A percentile compares a stretch with the other conserved stretches of the same genome.
Conservation (phyloP, 2,797 vertebrate genomes). For the Pangasius krempfi region DNA sequence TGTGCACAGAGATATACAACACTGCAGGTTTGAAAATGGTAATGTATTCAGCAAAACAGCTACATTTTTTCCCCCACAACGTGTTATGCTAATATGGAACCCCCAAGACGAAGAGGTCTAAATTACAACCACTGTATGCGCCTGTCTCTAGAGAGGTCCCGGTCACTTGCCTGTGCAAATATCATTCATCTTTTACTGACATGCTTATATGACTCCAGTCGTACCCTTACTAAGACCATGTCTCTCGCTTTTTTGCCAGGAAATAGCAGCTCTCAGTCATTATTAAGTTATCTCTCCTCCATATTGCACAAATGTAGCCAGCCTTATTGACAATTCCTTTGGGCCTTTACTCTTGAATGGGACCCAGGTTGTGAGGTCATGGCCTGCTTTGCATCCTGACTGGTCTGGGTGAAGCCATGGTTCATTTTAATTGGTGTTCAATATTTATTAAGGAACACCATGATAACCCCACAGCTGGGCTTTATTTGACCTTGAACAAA, state of each 20-base stretch:
- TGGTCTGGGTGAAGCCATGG: conserved; percentile 58
- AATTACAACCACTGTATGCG: neutral
- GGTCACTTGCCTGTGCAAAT: conserved; percentile 41
- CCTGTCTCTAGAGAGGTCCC: conserved; percentile 1
- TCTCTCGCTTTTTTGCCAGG: neutral
- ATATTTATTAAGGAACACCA: conserved; percentile 58
- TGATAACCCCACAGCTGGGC: conserved; percentile 66
- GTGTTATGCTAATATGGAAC: conserved; percentile 8
- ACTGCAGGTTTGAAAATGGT: neutral
- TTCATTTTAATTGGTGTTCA: conserved; percentile 40
- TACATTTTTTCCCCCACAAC: neutral
- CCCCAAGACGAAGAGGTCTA: neutral
- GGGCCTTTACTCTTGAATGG: conserved; percentile 23
- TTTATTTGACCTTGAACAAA: conserved; percentile 51
- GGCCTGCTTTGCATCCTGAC: conserved; percentile 62
- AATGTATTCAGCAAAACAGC: neutral
- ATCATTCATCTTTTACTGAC: conserved; percentile 57
- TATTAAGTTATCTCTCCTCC: neutral
- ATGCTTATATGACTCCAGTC: conserved; percentile 25
- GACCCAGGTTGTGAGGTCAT: conserved; percentile 63
- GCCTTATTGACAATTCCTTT: conserved; percentile 41
- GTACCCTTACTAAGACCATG: neutral
- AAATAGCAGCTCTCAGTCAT: conserved; percentile 2
- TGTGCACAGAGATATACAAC: neutral
- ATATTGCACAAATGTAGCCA: neutral